These are phyloP conservation scores for Podarcis siculus DNA, from an alignment of 2,797 vertebrate genomes.

Conservation along the genomic window DNA sequence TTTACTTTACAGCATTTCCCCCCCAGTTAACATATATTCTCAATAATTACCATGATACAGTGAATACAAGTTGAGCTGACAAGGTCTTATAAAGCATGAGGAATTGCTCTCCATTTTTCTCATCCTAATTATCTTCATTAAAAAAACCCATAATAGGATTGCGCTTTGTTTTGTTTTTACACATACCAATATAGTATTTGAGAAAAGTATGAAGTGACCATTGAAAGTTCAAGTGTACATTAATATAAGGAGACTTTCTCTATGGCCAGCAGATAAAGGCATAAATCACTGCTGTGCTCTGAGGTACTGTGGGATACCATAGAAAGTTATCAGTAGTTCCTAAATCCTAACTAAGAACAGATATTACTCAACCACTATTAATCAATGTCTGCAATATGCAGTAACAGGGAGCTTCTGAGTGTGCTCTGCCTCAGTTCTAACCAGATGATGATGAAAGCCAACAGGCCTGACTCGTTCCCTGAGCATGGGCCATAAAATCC, in stretches of 20 bases:
- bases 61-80: conserved; percentile 9
- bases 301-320: background rate
- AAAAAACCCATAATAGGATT: accelerated
- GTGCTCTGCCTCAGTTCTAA: too few relatives aligned
- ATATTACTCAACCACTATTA: too few relatives aligned
- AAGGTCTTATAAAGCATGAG: conserved; percentile 8
- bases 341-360: background rate
- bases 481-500: too few relatives aligned
- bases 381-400: too few relatives aligned
- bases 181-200: background rate
- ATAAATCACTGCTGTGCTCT: too few relatives aligned
- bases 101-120: background rate
- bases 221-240: background rate
- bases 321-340: background rate
- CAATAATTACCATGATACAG: conserved; percentile 17
- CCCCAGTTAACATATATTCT: conserved; percentile 35
- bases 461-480: too few relatives aligned
- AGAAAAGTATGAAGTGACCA: background rate
- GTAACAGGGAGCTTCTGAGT: too few relatives aligned
- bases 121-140: background rate
- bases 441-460: too few relatives aligned
- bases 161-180: background rate
- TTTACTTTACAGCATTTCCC: conserved; percentile 24
- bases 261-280: too few relatives aligned
- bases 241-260: background rate